Evolutionary conservation across 2,797 vertebrate species (phyloP).

Genomic region (Myiothlypis coronata): DNA sequence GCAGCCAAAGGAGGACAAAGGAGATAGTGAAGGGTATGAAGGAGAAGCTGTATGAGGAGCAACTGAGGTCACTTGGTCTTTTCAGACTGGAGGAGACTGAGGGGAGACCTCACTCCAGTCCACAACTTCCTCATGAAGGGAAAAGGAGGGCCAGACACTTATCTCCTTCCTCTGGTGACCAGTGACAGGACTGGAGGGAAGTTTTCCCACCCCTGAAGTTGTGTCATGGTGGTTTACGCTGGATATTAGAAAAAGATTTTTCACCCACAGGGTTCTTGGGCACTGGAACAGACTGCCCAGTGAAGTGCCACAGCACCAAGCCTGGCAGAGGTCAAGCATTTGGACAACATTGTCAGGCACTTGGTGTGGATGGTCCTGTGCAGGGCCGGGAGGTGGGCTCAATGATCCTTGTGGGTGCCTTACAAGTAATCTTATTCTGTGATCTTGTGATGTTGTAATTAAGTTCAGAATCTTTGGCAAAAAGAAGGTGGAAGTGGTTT

Average conservation of each 20-base stretch:
- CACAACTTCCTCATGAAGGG: not conserved
- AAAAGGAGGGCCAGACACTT: not conserved
- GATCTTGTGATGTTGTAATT: not conserved
- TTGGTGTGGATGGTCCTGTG: not conserved
- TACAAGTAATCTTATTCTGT: not conserved
- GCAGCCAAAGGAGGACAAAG: not conserved
- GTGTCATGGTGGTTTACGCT: not conserved
- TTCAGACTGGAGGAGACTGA: not conserved
- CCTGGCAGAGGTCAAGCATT: not conserved
- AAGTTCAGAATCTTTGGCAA: not conserved
- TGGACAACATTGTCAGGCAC: not conserved
- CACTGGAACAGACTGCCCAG: not conserved
- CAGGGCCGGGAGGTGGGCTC: not conserved
- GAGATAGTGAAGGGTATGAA: not conserved
- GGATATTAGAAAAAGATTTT: not conserved
- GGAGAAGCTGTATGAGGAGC: fast-evolving
- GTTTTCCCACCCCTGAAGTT: not conserved
- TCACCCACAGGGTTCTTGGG: fast-evolving
- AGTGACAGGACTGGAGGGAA: fast-evolving
- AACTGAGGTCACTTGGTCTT: not conserved
- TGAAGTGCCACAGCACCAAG: not conserved
- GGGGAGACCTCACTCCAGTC: not conserved
- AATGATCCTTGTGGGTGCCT: not conserved
- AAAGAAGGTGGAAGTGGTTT: not conserved
- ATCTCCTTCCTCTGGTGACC: not conserved